Evolutionary conservation across 2,888 invertebrate species (phyloP), one percentile per base, ranked within the genome.

Genomic region (Heliconius ismenius): DNA sequence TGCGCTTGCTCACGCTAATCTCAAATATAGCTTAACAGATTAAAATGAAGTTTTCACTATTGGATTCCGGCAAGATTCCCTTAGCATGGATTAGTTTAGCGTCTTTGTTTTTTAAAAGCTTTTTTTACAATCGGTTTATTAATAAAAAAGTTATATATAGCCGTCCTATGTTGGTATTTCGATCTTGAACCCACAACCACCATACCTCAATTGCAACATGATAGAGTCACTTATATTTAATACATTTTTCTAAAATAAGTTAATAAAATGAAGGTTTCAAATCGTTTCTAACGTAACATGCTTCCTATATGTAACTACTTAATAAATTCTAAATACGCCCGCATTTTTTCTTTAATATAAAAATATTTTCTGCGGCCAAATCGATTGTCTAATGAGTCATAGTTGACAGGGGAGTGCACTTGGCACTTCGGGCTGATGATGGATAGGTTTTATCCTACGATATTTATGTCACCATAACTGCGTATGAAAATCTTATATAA

Each of bases 341-440:
- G 13, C 24, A 63, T 63, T 39, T 73, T 11, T 26, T 24, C 3
- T 26, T 58, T 26, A 76, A 70, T 75, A 77, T 24, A 76, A 63
- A 74, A 76, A 80, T 72, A 77, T 78, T 77, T 78, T 74, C 72
- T 73, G 68, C 49, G 76, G 76, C 78, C 73, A 78, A 90, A 92
- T 92, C 89, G 91, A 92, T 92, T 91, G 89, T 91, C 89, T 92
- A 91, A 93, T 92, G 92, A 92, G 90, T 91, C 91, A 88, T 86
- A 86, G 89, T 85, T 88, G 89, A 92, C 92, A 92, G 84, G 90
- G 87, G 87, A 91, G 86, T 91, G 93, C 93, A 92, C 92, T 92
- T 88, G 92, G 90, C 92, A 87, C 85, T 82, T 86, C 86, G 85
- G 39, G 83, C 67, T 36, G 84, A 84, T 92, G 92, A 92, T 91